Evolutionary conservation across 2,113 vertebrate genomes (phyloP).

Genomic region (Smithornis capensis): DNA sequence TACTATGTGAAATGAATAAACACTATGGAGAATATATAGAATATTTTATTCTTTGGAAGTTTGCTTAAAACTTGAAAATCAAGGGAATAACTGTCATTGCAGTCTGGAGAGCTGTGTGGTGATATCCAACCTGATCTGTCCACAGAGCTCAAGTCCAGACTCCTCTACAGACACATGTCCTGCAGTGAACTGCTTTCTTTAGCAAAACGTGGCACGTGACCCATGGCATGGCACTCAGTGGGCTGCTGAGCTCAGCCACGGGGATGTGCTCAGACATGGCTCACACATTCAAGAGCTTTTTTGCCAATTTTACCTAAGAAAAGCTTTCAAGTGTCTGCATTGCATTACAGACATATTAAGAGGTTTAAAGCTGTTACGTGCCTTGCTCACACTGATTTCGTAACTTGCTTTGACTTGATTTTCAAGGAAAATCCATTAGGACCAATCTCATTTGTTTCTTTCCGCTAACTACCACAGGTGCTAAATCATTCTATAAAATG

Average conservation of each 20-base stretch:
- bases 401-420: not conserved
- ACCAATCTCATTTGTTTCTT: not conserved
- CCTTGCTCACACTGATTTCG: not conserved
- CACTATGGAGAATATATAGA: not conserved
- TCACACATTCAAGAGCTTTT: not conserved
- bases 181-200: not conserved
- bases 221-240: accelerated
- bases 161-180: not conserved
- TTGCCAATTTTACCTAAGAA: not conserved
- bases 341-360: accelerated
- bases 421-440: not conserved
- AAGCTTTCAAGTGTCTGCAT: not conserved
- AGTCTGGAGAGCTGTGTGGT: not conserved
- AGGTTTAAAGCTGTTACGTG: not conserved
- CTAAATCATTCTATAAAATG: constrained; percentile 12
- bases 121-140: not conserved
- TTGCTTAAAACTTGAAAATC: not conserved
- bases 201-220: accelerated
- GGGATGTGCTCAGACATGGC: not conserved
- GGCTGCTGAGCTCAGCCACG: not conserved
- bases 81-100: not conserved
- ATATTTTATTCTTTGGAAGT: not conserved
- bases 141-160: not conserved
- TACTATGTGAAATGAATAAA: not conserved
- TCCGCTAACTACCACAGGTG: not conserved